Evolutionary conservation across 2,888 invertebrate species (phyloP), one percentile per base, ranked within the genome.

Genomic region (Laothoe populi): DNA sequence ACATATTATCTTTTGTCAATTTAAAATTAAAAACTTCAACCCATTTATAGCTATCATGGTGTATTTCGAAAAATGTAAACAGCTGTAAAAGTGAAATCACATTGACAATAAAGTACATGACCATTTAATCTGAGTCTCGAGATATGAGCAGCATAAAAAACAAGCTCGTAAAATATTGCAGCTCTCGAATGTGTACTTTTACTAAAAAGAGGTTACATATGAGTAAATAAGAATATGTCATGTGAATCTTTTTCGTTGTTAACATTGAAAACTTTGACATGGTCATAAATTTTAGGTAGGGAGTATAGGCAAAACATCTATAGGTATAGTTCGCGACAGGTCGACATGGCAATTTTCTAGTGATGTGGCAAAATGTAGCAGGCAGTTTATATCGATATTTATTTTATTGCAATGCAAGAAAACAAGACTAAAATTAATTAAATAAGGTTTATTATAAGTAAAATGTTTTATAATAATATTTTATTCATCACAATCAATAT

Each of bases 131-230:
- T 46, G 46, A n/a, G 11, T 24, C 26, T 19, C 38, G 31, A 61
- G 21, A 61, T 61, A 42, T 61, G 40, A 53, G 13, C 11, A 13
- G 24, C 40, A 49, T 63, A 48, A 49, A 2, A 61, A 31, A 16
- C 42, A 16, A 60, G 38, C 57, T 49, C 63, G 60, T 57, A 64
- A 40, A 70, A 64, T 66, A 65, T 73, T 65, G 66, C 70, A 72
- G 67, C 71, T 73, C 64, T 67, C 64, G 31, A 45, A 57, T 59
- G 61, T 44, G 21, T 40, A 3, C 23, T 23, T 40, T 44, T 42
- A 40, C 45, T 31, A 48, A 19, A 60, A 48, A 48, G 48, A 48
- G 24, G 40, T 23, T 57, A 42, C 19, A 44, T 60, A 61, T 59
- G 10, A 65, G 66, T 67, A 57, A n/a, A n/a, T n/a, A n/a, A n/a